These are phyloP conservation scores for Panurus biarmicus DNA, from an alignment of 2,113 vertebrate genomes.

Conservation along the genomic window DNA sequence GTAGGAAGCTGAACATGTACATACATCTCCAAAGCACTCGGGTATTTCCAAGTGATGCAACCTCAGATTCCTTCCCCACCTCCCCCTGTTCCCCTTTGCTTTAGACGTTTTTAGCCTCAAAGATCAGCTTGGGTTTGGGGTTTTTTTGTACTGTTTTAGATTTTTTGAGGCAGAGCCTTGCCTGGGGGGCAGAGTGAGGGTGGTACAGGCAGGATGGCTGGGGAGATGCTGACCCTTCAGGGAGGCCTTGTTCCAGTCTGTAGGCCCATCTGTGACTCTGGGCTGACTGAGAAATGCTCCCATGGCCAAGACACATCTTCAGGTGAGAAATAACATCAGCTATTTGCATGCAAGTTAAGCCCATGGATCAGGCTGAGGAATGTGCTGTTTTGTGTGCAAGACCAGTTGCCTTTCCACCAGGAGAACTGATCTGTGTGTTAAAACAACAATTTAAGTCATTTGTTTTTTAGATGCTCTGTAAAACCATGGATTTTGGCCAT, in stretches of 20 bases:
- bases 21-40: background rate
- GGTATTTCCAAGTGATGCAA: conserved; percentile 60
- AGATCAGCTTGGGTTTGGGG: background rate
- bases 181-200: background rate
- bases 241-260: background rate
- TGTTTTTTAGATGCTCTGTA: background rate
- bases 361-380: background rate
- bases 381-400: rapidly evolving
- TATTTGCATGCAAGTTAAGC: background rate
- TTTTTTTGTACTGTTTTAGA: background rate
- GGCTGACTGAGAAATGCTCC: background rate
- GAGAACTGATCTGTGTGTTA: background rate
- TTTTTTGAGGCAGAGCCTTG: background rate
- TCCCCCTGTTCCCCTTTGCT: background rate
- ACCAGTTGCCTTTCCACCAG: background rate
- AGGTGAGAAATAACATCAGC: background rate
- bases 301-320: background rate
- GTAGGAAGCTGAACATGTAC: conserved; percentile 22
- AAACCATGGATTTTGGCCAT: background rate
- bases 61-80: conserved; percentile 26
- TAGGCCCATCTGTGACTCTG: background rate
- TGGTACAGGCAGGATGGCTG: background rate
- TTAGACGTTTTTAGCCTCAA: conserved; percentile 1
- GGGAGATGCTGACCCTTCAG: background rate
- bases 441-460: background rate